phyloP scores from a whole-genome alignment of 1,140 invertebrate species.

The Drosophila arawakana region DNA sequence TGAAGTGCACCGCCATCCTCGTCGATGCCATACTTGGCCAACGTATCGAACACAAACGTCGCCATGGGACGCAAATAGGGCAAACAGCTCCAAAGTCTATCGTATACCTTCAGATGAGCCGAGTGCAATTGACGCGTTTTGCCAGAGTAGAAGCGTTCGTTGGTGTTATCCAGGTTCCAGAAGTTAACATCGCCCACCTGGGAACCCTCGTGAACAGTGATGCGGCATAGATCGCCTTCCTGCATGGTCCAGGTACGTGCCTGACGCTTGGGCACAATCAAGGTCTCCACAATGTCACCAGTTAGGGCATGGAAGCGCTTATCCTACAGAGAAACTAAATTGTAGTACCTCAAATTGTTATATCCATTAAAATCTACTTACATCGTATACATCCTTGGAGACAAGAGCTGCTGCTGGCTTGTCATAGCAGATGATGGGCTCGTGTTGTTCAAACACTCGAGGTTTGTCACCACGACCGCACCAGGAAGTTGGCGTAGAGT shows the following conservation, averaged over 20 bases:
- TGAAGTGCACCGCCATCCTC: conserved; percentile 85
- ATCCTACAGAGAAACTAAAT: conserved; percentile 36
- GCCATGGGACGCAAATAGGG: conserved; percentile 85
- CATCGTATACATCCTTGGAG: conserved; percentile 75
- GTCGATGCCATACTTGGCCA: conserved; percentile 85
- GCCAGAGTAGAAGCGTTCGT: conserved; percentile 85
- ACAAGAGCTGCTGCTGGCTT: conserved; percentile 76
- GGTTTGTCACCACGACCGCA: conserved; percentile 65
- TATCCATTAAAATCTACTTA: conserved; percentile 4
- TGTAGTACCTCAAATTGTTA: neutral
- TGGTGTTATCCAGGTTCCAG: conserved; percentile 85
- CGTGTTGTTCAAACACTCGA: conserved; percentile 60
- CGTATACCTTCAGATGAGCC: conserved; percentile 84
- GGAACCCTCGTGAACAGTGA: conserved; percentile 83
- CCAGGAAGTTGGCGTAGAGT: conserved; percentile 47
- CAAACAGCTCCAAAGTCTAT: conserved; percentile 85
- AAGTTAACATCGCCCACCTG: conserved; percentile 85
- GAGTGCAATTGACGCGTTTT: conserved; percentile 85
- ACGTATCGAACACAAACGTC: conserved; percentile 85
- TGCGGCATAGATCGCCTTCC: conserved; percentile 82
- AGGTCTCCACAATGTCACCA: conserved; percentile 65
- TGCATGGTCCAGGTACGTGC: conserved; percentile 84
- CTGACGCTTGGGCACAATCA: conserved; percentile 83
- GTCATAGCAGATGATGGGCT: conserved; percentile 83
- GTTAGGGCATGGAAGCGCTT: conserved; percentile 70